These are phyloP conservation scores for Luperina testacea DNA, from an alignment of 2,888 invertebrate species.

Conservation along the genomic window DNA sequence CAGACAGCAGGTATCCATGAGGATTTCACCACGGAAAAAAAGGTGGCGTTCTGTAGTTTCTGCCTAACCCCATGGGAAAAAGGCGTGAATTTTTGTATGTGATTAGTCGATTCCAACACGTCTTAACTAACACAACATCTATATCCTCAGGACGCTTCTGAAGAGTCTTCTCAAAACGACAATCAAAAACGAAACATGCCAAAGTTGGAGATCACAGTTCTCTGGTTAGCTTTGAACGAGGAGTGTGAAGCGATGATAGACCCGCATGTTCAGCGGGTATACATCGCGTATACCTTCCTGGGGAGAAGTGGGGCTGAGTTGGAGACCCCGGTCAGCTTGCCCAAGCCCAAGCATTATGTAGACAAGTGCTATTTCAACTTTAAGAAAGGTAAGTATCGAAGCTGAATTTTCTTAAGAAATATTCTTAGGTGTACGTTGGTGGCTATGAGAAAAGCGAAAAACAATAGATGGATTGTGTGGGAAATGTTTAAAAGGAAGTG, in stretches of 20 bases:
- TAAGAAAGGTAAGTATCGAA: constrained; percentile 70
- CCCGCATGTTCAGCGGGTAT: constrained; percentile 72
- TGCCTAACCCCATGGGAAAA: not conserved
- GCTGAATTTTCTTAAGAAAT: too few relatives aligned
- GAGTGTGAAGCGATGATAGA: constrained; percentile 78
- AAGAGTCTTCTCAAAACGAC: not conserved
- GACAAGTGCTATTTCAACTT: constrained; percentile 81
- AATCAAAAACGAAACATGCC: constrained; percentile 27
- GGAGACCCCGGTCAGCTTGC: constrained; percentile 78
- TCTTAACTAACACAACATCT: not conserved
- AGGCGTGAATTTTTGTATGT: not conserved
- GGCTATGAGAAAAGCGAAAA: not conserved
- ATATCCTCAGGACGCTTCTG: constrained; percentile 32
- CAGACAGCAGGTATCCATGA: not conserved
- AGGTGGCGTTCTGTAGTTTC: too few relatives aligned
- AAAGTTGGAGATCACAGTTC: constrained; percentile 74
- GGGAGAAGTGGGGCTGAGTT: constrained; percentile 77
- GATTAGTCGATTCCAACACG: not conserved
- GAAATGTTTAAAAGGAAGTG: not conserved
- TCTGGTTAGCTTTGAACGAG: constrained; percentile 81
- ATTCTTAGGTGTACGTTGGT: too few relatives aligned
- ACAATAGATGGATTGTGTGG: not conserved
- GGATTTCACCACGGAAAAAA: not conserved
- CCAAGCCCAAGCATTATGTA: constrained; percentile 77
- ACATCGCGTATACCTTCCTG: constrained; percentile 78